These are phyloP conservation scores for Hydrozoanthus tunicans DNA, from an alignment of 64 coral and sea anemone genomes.

Conservation along the genomic window DNA sequence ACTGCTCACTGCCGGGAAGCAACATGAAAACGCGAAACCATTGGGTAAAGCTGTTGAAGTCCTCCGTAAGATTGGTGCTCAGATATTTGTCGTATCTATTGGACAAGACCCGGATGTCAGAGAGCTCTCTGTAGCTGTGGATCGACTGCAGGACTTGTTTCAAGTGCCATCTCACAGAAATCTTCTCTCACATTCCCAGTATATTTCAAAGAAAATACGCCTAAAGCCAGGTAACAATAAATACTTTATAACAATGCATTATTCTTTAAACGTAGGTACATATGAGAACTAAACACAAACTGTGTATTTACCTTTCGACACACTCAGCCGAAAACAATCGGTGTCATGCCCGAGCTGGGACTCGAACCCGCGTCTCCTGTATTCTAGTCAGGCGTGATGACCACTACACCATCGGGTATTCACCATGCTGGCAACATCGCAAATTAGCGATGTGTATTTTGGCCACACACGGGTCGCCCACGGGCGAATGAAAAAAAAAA, in stretches of 20 bases:
- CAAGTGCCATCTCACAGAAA: constrained; percentile 44
- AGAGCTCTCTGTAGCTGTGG: constrained; percentile 46
- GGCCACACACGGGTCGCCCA: no score
- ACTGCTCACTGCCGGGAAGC: constrained; percentile 60
- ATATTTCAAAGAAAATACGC: constrained; percentile 50
- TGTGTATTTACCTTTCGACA: no score
- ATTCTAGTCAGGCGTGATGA: no score
- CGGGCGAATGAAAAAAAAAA: no score
- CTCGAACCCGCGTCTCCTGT: no score
- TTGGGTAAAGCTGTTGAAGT: constrained; percentile 28
- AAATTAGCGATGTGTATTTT: no score
- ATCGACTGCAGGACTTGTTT: constrained; percentile 48
- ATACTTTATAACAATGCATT: background rate
- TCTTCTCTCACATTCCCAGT: constrained; percentile 31
- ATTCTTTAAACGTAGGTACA: background rate
- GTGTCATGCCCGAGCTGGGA: no score
- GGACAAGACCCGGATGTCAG: constrained; percentile 51
- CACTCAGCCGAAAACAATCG: background rate
- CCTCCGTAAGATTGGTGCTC: constrained; percentile 38
- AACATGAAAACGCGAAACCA: constrained; percentile 20
- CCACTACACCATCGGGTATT: no score
- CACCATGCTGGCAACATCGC: no score
- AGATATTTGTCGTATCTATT: constrained; percentile 67
- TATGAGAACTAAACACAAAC: no score
- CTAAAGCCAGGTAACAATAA: constrained; percentile 57